Percentiles rank a stretch among this genome's conserved stretches.
Evolutionary conservation across 2,797 vertebrate species (phyloP).

Genomic region (Neomorphus geoffroyi): DNA sequence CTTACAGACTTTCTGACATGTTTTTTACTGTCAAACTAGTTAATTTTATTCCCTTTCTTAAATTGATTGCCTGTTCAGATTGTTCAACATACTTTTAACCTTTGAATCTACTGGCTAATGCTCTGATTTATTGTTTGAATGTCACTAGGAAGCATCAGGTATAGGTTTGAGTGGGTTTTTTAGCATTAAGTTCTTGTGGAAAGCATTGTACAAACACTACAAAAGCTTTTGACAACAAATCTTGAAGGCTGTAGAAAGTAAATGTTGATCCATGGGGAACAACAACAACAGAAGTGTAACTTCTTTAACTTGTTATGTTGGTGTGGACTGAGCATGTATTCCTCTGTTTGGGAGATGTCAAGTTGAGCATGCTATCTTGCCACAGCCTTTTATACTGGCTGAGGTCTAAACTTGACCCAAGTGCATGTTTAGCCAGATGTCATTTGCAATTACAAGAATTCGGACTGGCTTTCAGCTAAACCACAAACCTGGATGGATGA

Average conservation of each 20-base stretch:
- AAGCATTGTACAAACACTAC: neutral
- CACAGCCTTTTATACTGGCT: conserved; percentile 48
- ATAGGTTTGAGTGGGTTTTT: neutral
- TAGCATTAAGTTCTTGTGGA: neutral
- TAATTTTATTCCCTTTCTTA: neutral
- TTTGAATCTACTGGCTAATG: neutral
- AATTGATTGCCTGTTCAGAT: neutral
- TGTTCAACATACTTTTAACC: neutral
- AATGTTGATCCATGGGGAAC: neutral
- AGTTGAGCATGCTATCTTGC: conserved; percentile 1
- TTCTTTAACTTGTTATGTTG: neutral
- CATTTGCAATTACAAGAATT: conserved; percentile 57
- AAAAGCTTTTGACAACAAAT: neutral
- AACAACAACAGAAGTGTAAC: neutral
- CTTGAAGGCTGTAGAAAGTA: neutral
- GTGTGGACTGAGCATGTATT: neutral
- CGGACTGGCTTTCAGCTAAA: conserved; percentile 56
- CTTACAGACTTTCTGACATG: neutral
- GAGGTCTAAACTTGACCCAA: conserved; percentile 58
- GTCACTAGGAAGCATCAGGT: neutral
- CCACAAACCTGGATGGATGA: conserved; percentile 70
- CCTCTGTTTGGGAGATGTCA: conserved; percentile 18
- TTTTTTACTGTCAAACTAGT: neutral
- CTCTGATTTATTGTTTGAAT: neutral
- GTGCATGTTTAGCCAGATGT: conserved; percentile 65